Evolutionary conservation across 1,140 invertebrate genomes (phyloP), one percentile per base, ranked within the genome.

Genomic region (Drosophila ficusphila): DNA sequence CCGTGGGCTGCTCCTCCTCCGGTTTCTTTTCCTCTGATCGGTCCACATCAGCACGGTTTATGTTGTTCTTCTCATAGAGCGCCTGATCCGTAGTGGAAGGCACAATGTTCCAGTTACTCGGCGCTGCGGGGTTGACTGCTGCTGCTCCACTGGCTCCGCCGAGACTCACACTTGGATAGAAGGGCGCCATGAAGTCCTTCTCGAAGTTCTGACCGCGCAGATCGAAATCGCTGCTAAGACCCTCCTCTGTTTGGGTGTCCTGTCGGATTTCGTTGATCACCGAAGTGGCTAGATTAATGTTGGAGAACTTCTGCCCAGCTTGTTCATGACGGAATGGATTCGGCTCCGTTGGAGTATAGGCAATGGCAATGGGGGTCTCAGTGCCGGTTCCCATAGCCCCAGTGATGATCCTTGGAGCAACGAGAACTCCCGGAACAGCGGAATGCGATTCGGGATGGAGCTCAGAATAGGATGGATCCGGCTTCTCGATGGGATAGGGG

Each of bases 151-250:
- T 92, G 0, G 92, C 91, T 0, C 92, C 92, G 4, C 79, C 89
- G 0, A 94, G 92, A 44, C 93, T 94, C 1, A 94, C 90, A 76
- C 94, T 95, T 0, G 95, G 94, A 7, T 95, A 93, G 60, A 95
- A 95, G 0, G 95, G 95, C 1, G 95, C 94, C 92, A 95, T 94
- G 56, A 95, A 95, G 71, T 94, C 93, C 60, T 94, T 93, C 44
- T 91, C 89, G 29, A 73, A 85, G 39, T 91, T 91, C 33, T 91
- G 90, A 2, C 79, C 91, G 6, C 90, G 78, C 42, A 88, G 57
- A 72, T 89, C 89, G n/a, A 89, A 79, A 7, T 90, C 91, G 4
- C 72, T 72, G 41, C 72, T 89, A 0, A 86, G 51, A 9, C 70
- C 58, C 19, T 83, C 72, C 38, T 83, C 78, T 4, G 85, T 83